Base-by-base conservation (phyloP, 2,888 invertebrate species). In the Anoplius nigerrimus region DNA sequence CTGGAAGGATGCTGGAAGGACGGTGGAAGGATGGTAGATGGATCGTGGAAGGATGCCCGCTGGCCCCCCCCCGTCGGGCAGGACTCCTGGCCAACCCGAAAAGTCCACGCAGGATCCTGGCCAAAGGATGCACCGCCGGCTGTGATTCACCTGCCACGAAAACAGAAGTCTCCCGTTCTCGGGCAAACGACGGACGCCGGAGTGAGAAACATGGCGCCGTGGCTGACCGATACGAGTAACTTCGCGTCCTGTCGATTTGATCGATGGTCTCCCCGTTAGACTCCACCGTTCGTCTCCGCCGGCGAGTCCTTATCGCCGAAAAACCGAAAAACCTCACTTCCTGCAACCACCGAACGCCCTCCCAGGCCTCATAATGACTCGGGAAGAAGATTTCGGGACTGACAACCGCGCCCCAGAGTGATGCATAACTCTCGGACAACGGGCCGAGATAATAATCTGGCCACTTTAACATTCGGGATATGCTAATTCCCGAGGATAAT, bases 1-100 rank as follows among this genome's bases (percentile, higher is more conserved):
- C n/a, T n/a, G n/a, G n/a, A n/a, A n/a, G n/a, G n/a, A n/a, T n/a
- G n/a, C n/a, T n/a, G n/a, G n/a, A n/a, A n/a, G n/a, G n/a, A n/a
- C n/a, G n/a, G n/a, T n/a, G n/a, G n/a, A n/a, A n/a, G n/a, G n/a
- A n/a, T n/a, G n/a, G n/a, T n/a, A n/a, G n/a, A n/a, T n/a, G n/a
- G n/a, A n/a, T n/a, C n/a, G n/a, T n/a, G n/a, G n/a, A n/a, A n/a
- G n/a, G 20, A 21, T 34, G 34, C 45, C 46, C 11, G 11, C 34
- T 27, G 4, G 4, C 24, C 65, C 68, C 76, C 81, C 70, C 84
- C 84, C 76, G 80, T 78, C 54, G 85, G 43, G 79, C 78, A 72
- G 76, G 63, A 48, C 53, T 53, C 27, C 45, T 65, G 46, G 22
- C 62, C 55, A 55, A 66, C 58, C 66, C 69, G 66, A 76, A 78